Evolutionary conservation across 2,113 vertebrate genomes (phyloP).

Genomic region (Etheostoma cragini): DNA sequence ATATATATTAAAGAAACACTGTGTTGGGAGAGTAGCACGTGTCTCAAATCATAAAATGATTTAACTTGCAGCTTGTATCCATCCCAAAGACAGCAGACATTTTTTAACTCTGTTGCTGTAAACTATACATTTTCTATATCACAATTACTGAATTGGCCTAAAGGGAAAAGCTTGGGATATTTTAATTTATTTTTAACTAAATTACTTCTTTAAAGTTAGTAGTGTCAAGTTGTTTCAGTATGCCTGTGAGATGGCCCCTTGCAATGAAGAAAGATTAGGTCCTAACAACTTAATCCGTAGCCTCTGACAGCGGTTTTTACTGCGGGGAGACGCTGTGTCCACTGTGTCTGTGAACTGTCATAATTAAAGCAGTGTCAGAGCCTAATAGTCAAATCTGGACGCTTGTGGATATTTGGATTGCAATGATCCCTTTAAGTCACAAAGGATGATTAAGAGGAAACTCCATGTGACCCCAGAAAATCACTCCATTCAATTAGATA

Average conservation of each 20-base stretch:
- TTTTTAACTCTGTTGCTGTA: not conserved
- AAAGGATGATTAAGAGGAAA: slow-evolving; percentile 8
- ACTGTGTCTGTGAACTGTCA: slow-evolving; percentile 45
- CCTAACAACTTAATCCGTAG: slow-evolving; percentile 69
- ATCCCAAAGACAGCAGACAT: not conserved
- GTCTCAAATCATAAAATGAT: slow-evolving; percentile 1
- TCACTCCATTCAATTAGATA: not conserved
- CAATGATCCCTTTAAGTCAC: slow-evolving; percentile 16
- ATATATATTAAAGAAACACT: not conserved
- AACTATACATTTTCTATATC: not conserved
- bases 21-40: not conserved
- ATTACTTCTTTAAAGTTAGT: slow-evolving; percentile 3
- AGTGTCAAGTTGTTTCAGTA: slow-evolving; percentile 6
- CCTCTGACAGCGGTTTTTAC: slow-evolving; percentile 52
- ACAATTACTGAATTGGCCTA: not conserved
- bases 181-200: not conserved
- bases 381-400: not conserved
- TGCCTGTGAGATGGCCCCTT: slow-evolving; percentile 5
- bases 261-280: slow-evolving; percentile 46
- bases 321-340: slow-evolving; percentile 24
- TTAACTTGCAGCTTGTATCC: slow-evolving; percentile 2
- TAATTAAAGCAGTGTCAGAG: slow-evolving; percentile 35
- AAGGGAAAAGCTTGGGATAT: not conserved
- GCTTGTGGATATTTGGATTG: slow-evolving; percentile 9
- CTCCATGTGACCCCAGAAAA: not conserved